Percentiles rank a stretch among this genome's conserved stretches.
These are phyloP conservation scores for Saguinus midas DNA, from an alignment of 2,113 vertebrate species.

Conservation along the genomic window DNA sequence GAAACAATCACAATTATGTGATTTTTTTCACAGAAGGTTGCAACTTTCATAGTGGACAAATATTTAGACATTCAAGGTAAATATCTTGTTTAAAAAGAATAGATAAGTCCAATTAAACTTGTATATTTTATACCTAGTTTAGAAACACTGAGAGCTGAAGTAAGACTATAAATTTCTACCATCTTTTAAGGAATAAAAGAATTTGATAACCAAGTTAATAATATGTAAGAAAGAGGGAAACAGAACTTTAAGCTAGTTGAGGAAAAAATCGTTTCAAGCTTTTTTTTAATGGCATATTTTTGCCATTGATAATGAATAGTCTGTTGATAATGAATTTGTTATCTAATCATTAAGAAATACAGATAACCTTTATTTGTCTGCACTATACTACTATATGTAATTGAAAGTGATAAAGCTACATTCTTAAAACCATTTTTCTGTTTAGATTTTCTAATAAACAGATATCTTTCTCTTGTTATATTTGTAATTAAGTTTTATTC, in stretches of 20 bases:
- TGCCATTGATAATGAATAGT: slow-evolving; percentile 22
- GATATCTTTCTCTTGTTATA: neutral
- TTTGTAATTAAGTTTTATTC: slow-evolving; percentile 20
- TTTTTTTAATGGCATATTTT: slow-evolving; percentile 15
- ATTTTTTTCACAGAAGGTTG: slow-evolving; percentile 53
- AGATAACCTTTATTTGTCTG: neutral
- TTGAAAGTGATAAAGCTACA: neutral
- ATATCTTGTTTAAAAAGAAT: slow-evolving; percentile 43
- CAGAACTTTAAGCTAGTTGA: neutral
- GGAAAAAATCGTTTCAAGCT: neutral
- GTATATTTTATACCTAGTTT: neutral
- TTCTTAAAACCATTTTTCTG: slow-evolving; percentile 28
- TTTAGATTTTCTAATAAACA: slow-evolving; percentile 8
- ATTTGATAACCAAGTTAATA: slow-evolving; percentile 23
- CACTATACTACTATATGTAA: neutral
- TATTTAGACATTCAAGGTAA: slow-evolving; percentile 57
- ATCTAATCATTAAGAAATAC: neutral
- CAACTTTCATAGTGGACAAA: slow-evolving; percentile 70
- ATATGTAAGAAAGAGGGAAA: neutral
- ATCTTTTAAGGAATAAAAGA: neutral
- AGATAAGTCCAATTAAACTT: neutral
- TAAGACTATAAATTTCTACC: neutral
- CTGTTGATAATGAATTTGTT: neutral
- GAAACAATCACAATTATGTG: slow-evolving; percentile 71
- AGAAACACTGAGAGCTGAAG: neutral